Base-by-base conservation (phyloP, 2,888 invertebrate genomes). In the Luperina nickerlii region DNA sequence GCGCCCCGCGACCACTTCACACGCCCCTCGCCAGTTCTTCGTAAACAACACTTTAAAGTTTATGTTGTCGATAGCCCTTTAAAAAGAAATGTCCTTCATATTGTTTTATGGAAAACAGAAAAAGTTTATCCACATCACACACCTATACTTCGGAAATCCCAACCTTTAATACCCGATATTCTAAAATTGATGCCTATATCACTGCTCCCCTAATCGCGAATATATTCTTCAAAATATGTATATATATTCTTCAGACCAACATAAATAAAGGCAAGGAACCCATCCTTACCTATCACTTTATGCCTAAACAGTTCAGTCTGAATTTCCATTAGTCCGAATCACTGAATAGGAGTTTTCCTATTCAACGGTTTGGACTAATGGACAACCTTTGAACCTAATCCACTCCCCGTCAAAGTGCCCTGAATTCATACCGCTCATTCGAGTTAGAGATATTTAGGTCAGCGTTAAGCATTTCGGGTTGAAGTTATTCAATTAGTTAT, bases 1-100 rank as follows among this genome's bases (percentile, higher is more conserved):
- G 71, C 85, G 82, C 66, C 78, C 80, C 78, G 77, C 85, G 62
- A 81, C 65, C 73, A 78, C 90, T 88, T 80, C 86, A 87, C 88
- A 88, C 86, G 82, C 84, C 84, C 81, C 81, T 88, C 83, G 78
- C 79, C 32, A 32, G 69, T 85, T 76, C 85, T 88, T 83, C 79
- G 60, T 63, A 65, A 79, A 85, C 86, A 88, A 67, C 38, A 67
- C 66, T 88, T 81, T 79, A 83, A 81, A 86, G 70, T 82, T 84
- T 79, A 89, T 81, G 76, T 85, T 13, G 20, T 81, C 20, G 6
- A 75, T 65, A 24, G 70, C 51, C 68, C 68, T 82, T 71, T 70
- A 76, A 51, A 62, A 66, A 45, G 42, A 62, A 66, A 60, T 11
- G 5, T 60, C 45, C 20, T 20, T 54, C 18, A 51, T 24, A 20